Evolutionary conservation across 2,113 vertebrate species (phyloP), one percentile per base, ranked within the genome.

Genomic region (Serinus canaria): DNA sequence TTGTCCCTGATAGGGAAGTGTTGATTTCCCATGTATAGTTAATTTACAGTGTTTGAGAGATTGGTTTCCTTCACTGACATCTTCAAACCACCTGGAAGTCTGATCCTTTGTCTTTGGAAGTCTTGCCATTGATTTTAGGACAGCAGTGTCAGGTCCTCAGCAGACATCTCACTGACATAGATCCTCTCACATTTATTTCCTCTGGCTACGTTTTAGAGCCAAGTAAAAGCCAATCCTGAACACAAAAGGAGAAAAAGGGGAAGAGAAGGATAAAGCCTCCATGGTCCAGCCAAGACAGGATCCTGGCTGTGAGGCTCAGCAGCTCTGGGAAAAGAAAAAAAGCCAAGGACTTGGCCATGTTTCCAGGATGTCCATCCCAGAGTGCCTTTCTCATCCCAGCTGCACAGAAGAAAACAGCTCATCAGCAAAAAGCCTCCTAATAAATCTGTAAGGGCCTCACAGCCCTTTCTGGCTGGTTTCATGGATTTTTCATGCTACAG

Each of bases 401-500:
- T 60, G 19, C 59, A 14, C 89, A 80, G 64, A 82, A 82, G 9
- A 11, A 70, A 90, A 39, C 43, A 76, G 43, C 81, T 91, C 58
- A 80, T 83, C 87, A 83, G 55, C 78, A 90, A 35, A 87, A 93
- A 66, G 35, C 60, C 64, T 67, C 69, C 90, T 92, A 28, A 95
- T 56, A 90, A 97, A 86, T 64, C 94, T 67, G 5, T 33, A 60
- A 92, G 46, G 88, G n/a, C n/a, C 33, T 94, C 31, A 55, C 83
- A 33, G 74, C 77, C 75, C 37, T 76, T 10, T 50, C 66, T 28
- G 50, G 14, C 53, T 44, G 5, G 35, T 91, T 94, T 35, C 50
- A 21, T 63, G 8, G 60, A 33, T 92, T 88, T 67, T 50, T 83
- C 87, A 89, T 68, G 17, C 76, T 82, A 1, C 9, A 58, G 41